Evolutionary conservation across 2,888 invertebrate genomes (phyloP).

Genomic region (Parapristionchus giblindavisi): DNA sequence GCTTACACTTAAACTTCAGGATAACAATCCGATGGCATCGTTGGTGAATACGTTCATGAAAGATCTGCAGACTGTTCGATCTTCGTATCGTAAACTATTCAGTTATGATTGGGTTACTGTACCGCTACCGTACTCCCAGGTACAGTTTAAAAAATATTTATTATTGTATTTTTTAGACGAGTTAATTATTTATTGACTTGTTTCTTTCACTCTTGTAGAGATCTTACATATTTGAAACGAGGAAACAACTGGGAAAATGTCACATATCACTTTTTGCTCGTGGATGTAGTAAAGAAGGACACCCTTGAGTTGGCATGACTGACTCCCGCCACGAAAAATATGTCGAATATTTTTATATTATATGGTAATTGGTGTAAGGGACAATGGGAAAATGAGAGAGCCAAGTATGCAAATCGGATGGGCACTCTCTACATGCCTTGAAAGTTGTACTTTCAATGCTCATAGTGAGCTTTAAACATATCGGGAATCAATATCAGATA

Average conservation of each 20-base stretch:
- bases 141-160: neutral
- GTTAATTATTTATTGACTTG: neutral
- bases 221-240: neutral
- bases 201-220: neutral
- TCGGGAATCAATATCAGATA: no score
- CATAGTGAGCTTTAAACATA: no score
- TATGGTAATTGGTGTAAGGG: no score
- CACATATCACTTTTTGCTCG: neutral
- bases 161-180: constrained; percentile 39
- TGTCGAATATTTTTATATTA: no score
- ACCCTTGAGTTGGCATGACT: neutral
- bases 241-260: neutral
- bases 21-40: constrained; percentile 51
- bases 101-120: constrained; percentile 61
- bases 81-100: constrained; percentile 50
- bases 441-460: no score
- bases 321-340: no score
- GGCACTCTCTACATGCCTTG: no score
- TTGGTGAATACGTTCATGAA: constrained; percentile 51
- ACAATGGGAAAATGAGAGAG: no score
- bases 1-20: constrained; percentile 23
- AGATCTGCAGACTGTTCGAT: constrained; percentile 39
- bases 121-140: constrained; percentile 53
- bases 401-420: no score
- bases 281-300: neutral